Evolutionary conservation across 92 coral and sea anemone species (phyloP).

Genomic region (Zoanthus sociatus): DNA sequence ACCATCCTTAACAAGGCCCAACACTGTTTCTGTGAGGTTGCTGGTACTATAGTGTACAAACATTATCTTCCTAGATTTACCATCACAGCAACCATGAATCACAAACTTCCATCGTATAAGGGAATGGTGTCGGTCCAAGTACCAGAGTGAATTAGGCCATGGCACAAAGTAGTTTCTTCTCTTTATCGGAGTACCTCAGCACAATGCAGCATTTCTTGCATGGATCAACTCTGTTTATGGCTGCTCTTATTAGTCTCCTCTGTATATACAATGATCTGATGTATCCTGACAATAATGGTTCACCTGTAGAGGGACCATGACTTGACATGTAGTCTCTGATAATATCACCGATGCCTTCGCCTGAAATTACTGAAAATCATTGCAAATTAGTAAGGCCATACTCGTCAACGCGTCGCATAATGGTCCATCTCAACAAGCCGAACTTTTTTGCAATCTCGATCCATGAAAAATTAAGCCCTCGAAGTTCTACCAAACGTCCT

Average conservation of each 20-base stretch:
- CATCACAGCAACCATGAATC: too few species aligned
- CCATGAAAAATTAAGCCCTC: slow-evolving; percentile 74
- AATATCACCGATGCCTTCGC: slow-evolving; percentile 60
- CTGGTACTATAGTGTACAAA: too few species aligned
- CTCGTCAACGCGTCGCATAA: slow-evolving; percentile 67
- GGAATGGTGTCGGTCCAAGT: slow-evolving; percentile 49
- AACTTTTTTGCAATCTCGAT: slow-evolving; percentile 60
- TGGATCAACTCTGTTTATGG: slow-evolving; percentile 49
- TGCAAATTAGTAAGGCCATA: slow-evolving; percentile 57
- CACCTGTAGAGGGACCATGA: slow-evolving; percentile 76
- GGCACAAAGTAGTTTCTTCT: slow-evolving; percentile 45
- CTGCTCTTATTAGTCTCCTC: slow-evolving; percentile 38
- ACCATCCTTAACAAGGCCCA: too few species aligned
- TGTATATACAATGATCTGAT: slow-evolving; percentile 47
- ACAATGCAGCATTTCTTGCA: slow-evolving; percentile 24
- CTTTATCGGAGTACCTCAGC: slow-evolving; percentile 45
- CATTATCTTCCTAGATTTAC: too few species aligned
- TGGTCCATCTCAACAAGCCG: slow-evolving; percentile 73
- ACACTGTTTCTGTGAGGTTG: too few species aligned
- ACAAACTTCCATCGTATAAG: slow-evolving; percentile 39
- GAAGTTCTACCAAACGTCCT: slow-evolving; percentile 59
- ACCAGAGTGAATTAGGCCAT: slow-evolving; percentile 53
- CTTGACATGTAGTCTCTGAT: slow-evolving; percentile 69
- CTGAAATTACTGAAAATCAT: slow-evolving; percentile 64
- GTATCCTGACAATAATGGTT: slow-evolving; percentile 67